These are phyloP conservation scores for Euleptes europaea DNA, from an alignment of 2,113 vertebrate genomes.

Conservation along the genomic window DNA sequence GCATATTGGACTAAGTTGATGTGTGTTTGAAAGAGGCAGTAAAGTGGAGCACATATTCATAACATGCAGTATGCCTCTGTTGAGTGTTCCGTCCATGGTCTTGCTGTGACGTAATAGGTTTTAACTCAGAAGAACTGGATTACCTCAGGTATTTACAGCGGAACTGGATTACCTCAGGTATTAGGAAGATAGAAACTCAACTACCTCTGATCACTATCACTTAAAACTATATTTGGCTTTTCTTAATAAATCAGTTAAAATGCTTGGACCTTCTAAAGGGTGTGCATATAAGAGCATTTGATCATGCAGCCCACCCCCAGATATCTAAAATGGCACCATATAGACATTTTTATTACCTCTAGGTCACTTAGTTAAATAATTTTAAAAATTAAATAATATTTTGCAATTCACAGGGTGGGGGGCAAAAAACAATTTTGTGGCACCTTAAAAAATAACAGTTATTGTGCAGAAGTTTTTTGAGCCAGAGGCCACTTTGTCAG, in stretches of 20 bases:
- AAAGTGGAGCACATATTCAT: background rate
- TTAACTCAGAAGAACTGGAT: background rate
- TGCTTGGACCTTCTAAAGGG: too few species aligned
- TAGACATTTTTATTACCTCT: background rate
- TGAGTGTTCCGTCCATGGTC: background rate
- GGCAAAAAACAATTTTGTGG: too few species aligned
- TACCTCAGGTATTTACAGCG: background rate
- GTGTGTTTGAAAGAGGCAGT: background rate
- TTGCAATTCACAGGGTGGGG: too few species aligned
- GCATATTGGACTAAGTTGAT: background rate
- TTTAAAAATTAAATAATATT: background rate
- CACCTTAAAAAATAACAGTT: too few species aligned
- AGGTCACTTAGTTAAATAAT: background rate
- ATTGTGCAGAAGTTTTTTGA: too few species aligned
- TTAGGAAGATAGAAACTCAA: background rate
- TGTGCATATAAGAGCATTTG: too few species aligned
- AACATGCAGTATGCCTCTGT: background rate
- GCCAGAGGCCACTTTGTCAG: too few species aligned
- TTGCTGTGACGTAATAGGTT: background rate
- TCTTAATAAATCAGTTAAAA: too few species aligned
- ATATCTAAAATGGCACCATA: background rate
- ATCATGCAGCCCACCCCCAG: too few species aligned
- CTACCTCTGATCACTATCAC: background rate
- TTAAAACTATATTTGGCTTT: background rate
- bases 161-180: background rate